Base-by-base conservation (phyloP, 1,140 invertebrate species). In the Dendrolimus kikuchii region DNA sequence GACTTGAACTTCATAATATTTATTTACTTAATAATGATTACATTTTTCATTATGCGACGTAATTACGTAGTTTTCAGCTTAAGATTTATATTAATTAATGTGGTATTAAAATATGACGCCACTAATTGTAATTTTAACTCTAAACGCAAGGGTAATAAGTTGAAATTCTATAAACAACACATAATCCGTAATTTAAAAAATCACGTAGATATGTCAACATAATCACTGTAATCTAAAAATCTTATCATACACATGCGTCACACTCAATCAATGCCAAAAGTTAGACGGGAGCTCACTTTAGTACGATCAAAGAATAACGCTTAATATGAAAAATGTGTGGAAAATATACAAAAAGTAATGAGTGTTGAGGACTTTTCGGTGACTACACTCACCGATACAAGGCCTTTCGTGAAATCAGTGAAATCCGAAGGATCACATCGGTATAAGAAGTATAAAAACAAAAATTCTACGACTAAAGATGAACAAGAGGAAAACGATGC, bases 261-360 rank as follows among this genome's bases (percentile, higher is more conserved):
- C 70, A 71, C 72, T 82, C 76, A 82, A 86, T 86, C 82, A 86
- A 86, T 81, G 82, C 81, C 77, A 81, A 72, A 71, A 72, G 56
- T 62, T 61, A 66, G 64, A 73, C 71, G 60, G 59, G 58, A 57
- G 66, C 74, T 74, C 71, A 69, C 62, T 71, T 55, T 62, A 59
- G 55, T 57, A 45, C 64, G 62, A 60, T 68, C 63, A 62, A 57
- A 59, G 53, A 49, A 50, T 58, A 56, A 49, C 50, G 52, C 50
- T 49, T 55, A 62, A 66, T 63, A 54, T 53, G 60, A 75, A 62
- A 65, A 78, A 23, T 23, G 23, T 72, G 68, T 71, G 65, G 64
- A 59, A 68, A 68, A 62, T 58, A 63, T 55, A 51, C 49, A 57
- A n/a, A 51, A 57, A 68, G 75, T 77, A 45, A 83, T 83, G 80